phyloP scores from a whole-genome alignment of 2,113 vertebrate genomes.

The Guaruba guarouba region DNA sequence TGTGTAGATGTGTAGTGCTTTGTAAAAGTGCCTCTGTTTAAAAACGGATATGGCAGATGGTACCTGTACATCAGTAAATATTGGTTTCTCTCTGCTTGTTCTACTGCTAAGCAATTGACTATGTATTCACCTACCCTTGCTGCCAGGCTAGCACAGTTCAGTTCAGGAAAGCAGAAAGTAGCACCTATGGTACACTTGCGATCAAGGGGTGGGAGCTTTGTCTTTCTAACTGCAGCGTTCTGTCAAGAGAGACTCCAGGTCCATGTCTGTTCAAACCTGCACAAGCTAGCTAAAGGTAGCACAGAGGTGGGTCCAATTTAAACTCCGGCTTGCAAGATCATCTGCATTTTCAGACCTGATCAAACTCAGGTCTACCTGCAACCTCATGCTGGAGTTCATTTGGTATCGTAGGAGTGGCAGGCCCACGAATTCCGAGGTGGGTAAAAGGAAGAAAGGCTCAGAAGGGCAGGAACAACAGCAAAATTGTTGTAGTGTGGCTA shows the following conservation, averaged over 20 bases:
- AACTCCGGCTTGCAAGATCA: not conserved
- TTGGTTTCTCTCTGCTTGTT: not conserved
- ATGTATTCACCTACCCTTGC: not conserved
- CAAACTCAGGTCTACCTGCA: fast-evolving
- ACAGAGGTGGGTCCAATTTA: not conserved
- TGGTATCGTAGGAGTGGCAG: not conserved
- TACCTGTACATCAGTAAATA: not conserved
- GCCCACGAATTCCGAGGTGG: not conserved
- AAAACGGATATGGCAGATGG: not conserved
- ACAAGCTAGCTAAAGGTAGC: not conserved
- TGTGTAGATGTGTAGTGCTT: not conserved
- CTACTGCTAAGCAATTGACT: not conserved
- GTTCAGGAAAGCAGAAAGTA: not conserved
- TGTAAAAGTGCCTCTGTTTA: not conserved
- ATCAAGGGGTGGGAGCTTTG: not conserved
- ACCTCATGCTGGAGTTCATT: not conserved
- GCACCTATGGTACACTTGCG: fast-evolving
- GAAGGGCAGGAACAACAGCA: not conserved
- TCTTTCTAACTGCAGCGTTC: not conserved
- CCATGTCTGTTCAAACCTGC: not conserved
- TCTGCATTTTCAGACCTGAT: not conserved
- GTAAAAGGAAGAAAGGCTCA: not conserved
- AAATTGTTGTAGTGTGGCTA: not conserved
- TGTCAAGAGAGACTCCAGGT: not conserved
- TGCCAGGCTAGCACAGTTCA: not conserved